Evolutionary conservation across 2,113 vertebrate species (phyloP).

Genomic region (Cephalophus harveyi): DNA sequence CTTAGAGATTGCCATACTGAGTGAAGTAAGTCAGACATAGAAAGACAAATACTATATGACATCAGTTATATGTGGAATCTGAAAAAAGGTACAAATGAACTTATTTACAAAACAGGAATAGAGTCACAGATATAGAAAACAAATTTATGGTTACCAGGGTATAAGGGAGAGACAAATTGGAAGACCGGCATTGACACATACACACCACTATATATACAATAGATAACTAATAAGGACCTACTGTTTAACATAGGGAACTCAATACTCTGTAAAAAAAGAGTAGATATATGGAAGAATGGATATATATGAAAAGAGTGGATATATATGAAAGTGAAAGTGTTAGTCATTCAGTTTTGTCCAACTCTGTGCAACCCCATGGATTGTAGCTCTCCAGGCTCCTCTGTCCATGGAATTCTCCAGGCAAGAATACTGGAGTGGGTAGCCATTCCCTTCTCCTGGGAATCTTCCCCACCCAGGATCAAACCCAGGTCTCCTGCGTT

Average conservation of each 20-base stretch:
- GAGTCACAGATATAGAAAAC: background rate
- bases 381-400: background rate
- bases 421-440: background rate
- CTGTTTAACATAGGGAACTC: background rate
- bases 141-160: background rate
- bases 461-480: background rate
- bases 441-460: background rate
- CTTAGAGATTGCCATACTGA: background rate
- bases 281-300: background rate
- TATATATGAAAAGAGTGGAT: background rate
- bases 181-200: background rate
- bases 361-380: background rate
- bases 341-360: background rate
- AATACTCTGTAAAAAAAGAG: background rate
- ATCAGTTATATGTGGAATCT: background rate
- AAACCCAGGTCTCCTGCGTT: rapidly evolving
- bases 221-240: background rate
- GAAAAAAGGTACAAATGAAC: background rate
- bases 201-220: background rate
- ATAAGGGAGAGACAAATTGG: background rate
- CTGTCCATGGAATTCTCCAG: background rate
- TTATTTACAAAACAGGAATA: background rate
- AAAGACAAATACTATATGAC: background rate
- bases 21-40: background rate
- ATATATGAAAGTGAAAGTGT: background rate